phyloP scores from a whole-genome alignment of 2,888 invertebrate genomes.

The Eugnorisma glareosa region DNA sequence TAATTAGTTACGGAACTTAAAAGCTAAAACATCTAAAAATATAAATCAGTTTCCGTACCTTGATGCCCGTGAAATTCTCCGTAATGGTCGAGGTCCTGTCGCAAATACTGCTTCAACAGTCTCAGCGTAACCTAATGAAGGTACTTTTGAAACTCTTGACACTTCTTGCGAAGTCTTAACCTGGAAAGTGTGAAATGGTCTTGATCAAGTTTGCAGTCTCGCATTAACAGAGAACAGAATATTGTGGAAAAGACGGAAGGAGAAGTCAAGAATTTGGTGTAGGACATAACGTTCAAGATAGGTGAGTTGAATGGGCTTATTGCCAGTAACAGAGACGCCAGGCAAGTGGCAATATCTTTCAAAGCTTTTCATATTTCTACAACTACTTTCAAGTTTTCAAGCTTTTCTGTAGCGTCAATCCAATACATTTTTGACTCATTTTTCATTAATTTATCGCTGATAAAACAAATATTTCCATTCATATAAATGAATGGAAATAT shows the following conservation, averaged over 20 bases:
- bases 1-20: background rate
- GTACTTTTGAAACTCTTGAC: constrained; percentile 86
- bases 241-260: background rate
- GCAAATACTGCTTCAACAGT: constrained; percentile 92
- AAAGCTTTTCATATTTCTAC: background rate
- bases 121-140: constrained; percentile 91
- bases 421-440: background rate
- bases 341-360: background rate
- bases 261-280: background rate
- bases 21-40: background rate
- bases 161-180: constrained; percentile 89
- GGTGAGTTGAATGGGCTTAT: background rate
- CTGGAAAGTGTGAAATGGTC: constrained; percentile 71
- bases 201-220: background rate
- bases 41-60: constrained; percentile 88
- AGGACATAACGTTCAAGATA: background rate
- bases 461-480: too few species aligned
- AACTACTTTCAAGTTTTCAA: background rate
- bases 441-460: background rate
- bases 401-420: background rate
- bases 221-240: background rate
- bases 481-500: background rate
- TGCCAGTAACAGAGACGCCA: background rate
- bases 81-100: constrained; percentile 89
- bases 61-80: constrained; percentile 90